phyloP scores from a whole-genome alignment of 2,797 vertebrate species.

The Triplophysa yarkandensis region DNA sequence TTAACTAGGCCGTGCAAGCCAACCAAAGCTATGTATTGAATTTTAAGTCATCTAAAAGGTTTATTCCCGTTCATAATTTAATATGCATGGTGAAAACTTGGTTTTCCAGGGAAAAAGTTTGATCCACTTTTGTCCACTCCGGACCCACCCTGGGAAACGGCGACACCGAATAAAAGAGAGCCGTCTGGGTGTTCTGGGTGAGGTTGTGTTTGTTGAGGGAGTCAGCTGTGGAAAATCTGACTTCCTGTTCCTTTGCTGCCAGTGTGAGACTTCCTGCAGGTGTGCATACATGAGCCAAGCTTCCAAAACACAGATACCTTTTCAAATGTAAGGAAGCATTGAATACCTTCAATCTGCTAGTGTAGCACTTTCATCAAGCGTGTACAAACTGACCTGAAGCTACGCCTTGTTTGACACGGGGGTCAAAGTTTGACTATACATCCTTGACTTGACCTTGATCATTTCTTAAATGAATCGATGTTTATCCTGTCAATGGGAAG shows the following conservation, averaged over 20 bases:
- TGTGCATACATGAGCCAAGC: conserved; percentile 37
- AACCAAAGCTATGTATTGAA: not conserved
- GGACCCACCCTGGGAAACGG: not conserved
- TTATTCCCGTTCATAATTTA: not conserved
- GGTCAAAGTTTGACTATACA: not conserved
- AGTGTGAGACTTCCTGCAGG: conserved; percentile 42
- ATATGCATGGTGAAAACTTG: not conserved
- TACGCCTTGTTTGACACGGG: not conserved
- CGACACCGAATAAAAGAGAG: conserved; percentile 4
- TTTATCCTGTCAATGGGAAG: conserved; percentile 12
- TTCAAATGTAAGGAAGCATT: conserved; percentile 4
- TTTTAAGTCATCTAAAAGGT: not conserved
- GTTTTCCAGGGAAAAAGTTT: conserved; percentile 18
- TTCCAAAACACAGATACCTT: conserved; percentile 9
- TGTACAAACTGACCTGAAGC: not conserved
- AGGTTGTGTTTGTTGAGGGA: conserved; percentile 35
- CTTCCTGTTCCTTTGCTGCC: conserved; percentile 41
- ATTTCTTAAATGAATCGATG: not conserved
- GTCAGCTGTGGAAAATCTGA: conserved; percentile 34
- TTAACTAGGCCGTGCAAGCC: not conserved
- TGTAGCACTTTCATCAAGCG: not conserved
- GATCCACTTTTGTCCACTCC: not conserved
- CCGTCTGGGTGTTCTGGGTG: conserved; percentile 33
- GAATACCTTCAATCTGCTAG: not conserved
- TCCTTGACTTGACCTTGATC: not conserved